phyloP scores from a whole-genome alignment of 2,113 vertebrate genomes.

The Elanoides forficatus region DNA sequence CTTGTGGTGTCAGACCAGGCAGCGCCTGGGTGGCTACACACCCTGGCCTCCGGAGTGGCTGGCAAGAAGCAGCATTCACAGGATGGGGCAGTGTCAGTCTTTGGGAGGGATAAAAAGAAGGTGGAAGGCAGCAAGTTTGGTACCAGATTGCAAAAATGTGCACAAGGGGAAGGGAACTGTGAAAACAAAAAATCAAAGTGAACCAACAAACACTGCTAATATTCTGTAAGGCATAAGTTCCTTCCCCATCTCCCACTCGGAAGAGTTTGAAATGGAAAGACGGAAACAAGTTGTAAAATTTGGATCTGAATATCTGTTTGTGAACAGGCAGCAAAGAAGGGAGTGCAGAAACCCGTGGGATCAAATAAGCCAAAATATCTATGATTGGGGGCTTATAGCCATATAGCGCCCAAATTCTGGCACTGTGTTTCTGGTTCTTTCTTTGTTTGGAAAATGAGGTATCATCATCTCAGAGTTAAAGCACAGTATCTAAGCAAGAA shows the following conservation, averaged over 20 bases:
- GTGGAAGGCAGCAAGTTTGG: neutral
- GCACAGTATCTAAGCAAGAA: neutral
- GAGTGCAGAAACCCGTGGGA: neutral
- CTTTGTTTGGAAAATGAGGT: neutral
- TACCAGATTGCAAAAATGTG: neutral
- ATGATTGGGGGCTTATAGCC: neutral
- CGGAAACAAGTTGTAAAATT: neutral
- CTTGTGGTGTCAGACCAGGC: neutral
- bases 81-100: neutral
- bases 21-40: fast-evolving
- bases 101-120: neutral
- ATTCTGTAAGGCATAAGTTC: neutral
- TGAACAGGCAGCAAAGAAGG: neutral
- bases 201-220: neutral
- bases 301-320: neutral
- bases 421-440: neutral
- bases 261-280: neutral
- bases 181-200: neutral
- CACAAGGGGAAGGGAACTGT: neutral
- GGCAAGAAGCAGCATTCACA: neutral
- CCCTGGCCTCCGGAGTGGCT: neutral
- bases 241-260: neutral
- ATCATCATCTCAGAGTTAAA: neutral
- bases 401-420: neutral
- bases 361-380: neutral